Evolutionary conservation across 2,888 invertebrate species (phyloP).

Genomic region (Meiosimyza platycephala): DNA sequence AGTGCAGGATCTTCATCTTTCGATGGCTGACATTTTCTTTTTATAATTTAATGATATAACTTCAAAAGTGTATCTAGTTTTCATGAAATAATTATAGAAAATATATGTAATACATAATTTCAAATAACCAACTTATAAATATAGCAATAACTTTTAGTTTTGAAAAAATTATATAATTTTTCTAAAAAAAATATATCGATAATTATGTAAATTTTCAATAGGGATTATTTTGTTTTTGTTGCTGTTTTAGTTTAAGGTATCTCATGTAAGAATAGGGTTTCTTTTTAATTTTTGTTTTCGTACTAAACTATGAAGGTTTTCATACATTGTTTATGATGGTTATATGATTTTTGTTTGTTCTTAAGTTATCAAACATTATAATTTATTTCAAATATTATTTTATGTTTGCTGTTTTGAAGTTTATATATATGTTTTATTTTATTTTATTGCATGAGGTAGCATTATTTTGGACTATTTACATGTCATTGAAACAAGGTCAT

Average conservation of each 20-base stretch:
- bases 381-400: too few relatives aligned
- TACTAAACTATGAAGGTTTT: conserved; percentile 13
- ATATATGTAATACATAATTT: conserved; percentile 10
- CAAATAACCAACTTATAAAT: background rate
- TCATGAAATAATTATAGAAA: background rate
- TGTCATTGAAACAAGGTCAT: conserved; percentile 35
- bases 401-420: conserved; percentile 3
- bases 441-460: conserved; percentile 41
- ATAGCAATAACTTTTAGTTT: background rate
- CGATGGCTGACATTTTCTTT: too few relatives aligned
- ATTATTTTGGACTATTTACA: conserved; percentile 39
- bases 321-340: background rate
- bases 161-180: too few relatives aligned
- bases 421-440: background rate
- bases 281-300: background rate
- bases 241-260: conserved; percentile 19
- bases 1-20: too few relatives aligned
- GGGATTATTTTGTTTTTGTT: conserved; percentile 15
- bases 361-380: too few relatives aligned
- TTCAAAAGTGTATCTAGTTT: too few relatives aligned
- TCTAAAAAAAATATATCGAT: too few relatives aligned
- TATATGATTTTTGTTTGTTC: background rate
- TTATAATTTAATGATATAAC: too few relatives aligned
- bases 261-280: conserved; percentile 31
- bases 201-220: conserved; percentile 1